phyloP scores from a whole-genome alignment of 1,140 invertebrate species.

The Parasteatoda tepidariorum region DNA sequence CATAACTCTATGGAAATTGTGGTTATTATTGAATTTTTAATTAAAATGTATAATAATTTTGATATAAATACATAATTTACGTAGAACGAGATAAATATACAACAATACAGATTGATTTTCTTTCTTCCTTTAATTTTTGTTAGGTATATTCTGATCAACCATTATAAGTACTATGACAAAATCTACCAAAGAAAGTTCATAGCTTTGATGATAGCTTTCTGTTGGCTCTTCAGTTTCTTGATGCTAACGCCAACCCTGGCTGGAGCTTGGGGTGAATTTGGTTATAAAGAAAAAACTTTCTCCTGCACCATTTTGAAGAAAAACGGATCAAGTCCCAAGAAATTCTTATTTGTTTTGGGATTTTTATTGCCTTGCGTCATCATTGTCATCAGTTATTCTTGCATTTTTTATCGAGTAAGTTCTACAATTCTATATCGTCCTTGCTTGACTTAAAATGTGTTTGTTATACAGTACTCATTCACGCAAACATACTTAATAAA shows the following conservation, averaged over 20 bases:
- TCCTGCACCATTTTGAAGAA: slow-evolving; percentile 70
- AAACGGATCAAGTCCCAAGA: slow-evolving; percentile 82
- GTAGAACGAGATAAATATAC: too few relatives aligned
- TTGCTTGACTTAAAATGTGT: not conserved
- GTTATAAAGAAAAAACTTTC: slow-evolving; percentile 73
- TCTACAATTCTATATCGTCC: too few relatives aligned
- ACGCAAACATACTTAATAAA: too few relatives aligned
- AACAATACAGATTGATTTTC: too few relatives aligned
- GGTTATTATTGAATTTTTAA: too few relatives aligned
- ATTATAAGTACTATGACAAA: slow-evolving; percentile 56
- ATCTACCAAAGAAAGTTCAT: slow-evolving; percentile 59
- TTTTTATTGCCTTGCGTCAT: slow-evolving; percentile 84
- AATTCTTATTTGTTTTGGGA: slow-evolving; percentile 84
- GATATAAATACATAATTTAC: too few relatives aligned
- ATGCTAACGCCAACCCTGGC: slow-evolving; percentile 80
- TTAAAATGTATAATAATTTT: too few relatives aligned
- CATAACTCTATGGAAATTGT: too few relatives aligned
- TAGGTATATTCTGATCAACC: slow-evolving; percentile 62
- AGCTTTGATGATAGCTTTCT: slow-evolving; percentile 69
- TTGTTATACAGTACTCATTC: too few relatives aligned
- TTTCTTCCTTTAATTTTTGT: too few relatives aligned
- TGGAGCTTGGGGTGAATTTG: slow-evolving; percentile 83
- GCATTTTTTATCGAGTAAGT: slow-evolving; percentile 57
- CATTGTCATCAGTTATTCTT: slow-evolving; percentile 80
- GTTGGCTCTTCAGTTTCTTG: slow-evolving; percentile 78